Percentiles rank a stretch among this genome's conserved stretches.
These are phyloP conservation scores for Drosophila mercatorum DNA, from an alignment of 2,888 invertebrate genomes.

Conservation along the genomic window DNA sequence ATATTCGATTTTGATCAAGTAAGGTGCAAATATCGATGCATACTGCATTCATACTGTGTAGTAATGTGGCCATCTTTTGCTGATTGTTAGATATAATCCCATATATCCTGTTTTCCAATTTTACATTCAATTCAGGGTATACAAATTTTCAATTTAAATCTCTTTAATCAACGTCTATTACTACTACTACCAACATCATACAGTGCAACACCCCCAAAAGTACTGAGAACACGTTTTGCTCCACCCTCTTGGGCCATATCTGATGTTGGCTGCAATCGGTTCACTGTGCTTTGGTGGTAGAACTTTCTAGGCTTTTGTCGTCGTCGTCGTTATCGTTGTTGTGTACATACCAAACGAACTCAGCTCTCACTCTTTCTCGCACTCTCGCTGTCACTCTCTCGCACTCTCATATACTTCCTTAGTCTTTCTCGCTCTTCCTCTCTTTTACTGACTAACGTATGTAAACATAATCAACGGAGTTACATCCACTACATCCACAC, in stretches of 20 bases:
- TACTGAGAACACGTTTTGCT: slow-evolving; percentile 26
- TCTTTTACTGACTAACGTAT: slow-evolving; percentile 29
- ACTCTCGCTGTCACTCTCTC: slow-evolving; percentile 14
- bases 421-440: slow-evolving; percentile 16
- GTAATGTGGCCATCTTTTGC: neutral
- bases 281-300: slow-evolving; percentile 45
- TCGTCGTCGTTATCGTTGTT: neutral
- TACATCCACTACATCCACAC: slow-evolving; percentile 18
- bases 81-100: neutral
- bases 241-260: slow-evolving; percentile 33
- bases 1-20: no score
- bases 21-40: neutral
- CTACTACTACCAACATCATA: neutral
- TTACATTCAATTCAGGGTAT: neutral
- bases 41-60: neutral
- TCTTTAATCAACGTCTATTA: slow-evolving; percentile 50
- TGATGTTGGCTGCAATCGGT: slow-evolving; percentile 27
- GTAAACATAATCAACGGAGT: slow-evolving; percentile 44
- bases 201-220: slow-evolving; percentile 29
- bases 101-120: neutral
- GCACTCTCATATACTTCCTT: neutral
- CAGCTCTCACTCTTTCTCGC: slow-evolving; percentile 11
- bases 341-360: slow-evolving; percentile 12
- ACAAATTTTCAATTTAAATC: slow-evolving; percentile 47
- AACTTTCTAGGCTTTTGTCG: slow-evolving; percentile 17